These are phyloP conservation scores for Anguilla japonica DNA, from an alignment of 2,113 vertebrate species.

Conservation along the genomic window DNA sequence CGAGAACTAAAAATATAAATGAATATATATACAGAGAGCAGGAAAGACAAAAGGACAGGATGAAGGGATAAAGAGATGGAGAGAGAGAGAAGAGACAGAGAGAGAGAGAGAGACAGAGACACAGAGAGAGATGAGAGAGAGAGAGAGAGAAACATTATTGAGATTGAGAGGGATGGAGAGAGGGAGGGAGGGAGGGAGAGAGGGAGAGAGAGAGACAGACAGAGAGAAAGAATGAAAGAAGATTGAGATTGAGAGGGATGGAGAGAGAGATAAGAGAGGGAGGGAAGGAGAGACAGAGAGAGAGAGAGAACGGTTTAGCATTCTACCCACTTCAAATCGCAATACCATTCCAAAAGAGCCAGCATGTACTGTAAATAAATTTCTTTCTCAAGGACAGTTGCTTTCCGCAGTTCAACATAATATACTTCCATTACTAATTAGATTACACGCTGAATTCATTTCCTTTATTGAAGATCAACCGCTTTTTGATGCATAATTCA, in stretches of 20 bases:
- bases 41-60: conserved; percentile 11
- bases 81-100: conserved; percentile 14
- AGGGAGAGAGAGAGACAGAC: not conserved
- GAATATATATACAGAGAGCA: conserved; percentile 37
- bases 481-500: conserved; percentile 99
- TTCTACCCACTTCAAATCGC: conserved; percentile 89
- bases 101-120: conserved; percentile 2
- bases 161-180: conserved; percentile 5
- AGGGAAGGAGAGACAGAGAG: conserved; percentile 28
- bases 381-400: conserved; percentile 99
- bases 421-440: conserved; percentile 99
- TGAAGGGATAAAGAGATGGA: not conserved
- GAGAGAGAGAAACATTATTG: conserved; percentile 18
- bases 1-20: conserved; percentile 82
- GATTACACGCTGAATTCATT: conserved; percentile 99
- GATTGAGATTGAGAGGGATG: conserved; percentile 3
- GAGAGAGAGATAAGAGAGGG: not conserved
- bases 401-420: conserved; percentile 99
- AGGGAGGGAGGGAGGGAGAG: conserved; percentile 13
- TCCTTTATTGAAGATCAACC: conserved; percentile 99
- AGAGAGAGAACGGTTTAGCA: conserved; percentile 72
- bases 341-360: conserved; percentile 91
- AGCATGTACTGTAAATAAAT: conserved; percentile 99
- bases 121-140: conserved; percentile 2
- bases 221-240: conserved; percentile 23